These are phyloP conservation scores for Chirona hameri DNA, from an alignment of 2,888 invertebrate species.

Conservation along the genomic window DNA sequence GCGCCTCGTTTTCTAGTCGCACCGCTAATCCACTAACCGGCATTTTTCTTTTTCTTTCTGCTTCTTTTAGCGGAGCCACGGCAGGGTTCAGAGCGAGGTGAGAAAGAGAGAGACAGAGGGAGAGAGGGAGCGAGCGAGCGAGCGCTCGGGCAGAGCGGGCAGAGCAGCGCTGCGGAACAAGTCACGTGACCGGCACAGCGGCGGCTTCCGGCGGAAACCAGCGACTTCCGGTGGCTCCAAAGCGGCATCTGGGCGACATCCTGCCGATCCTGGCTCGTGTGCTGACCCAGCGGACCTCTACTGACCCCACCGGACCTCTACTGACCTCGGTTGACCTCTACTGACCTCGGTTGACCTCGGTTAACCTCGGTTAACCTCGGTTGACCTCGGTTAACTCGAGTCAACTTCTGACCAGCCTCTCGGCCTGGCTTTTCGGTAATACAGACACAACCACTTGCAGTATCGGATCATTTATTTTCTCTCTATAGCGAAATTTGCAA, in stretches of 20 bases:
- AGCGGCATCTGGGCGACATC: neutral
- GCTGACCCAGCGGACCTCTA: neutral
- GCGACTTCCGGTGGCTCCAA: neutral
- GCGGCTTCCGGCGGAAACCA: neutral
- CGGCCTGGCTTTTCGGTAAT: too few species aligned
- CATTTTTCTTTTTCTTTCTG: conserved; percentile 23
- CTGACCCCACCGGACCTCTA: neutral
- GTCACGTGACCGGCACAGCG: conserved; percentile 2
- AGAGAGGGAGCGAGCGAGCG: neutral
- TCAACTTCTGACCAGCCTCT: too few species aligned
- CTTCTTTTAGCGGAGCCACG: conserved; percentile 22
- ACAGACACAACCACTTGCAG: too few species aligned
- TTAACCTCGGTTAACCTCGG: too few species aligned
- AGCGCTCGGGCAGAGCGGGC: conserved; percentile 3
- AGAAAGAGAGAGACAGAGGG: neutral
- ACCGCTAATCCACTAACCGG: conserved; percentile 26
- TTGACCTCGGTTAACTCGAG: too few species aligned
- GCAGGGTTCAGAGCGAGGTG: conserved; percentile 13
- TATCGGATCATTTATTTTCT: too few species aligned
- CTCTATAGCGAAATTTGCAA: too few species aligned
- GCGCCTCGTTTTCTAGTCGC: neutral
- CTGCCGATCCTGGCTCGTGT: neutral
- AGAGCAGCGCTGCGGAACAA: neutral
- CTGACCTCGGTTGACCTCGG: too few species aligned
- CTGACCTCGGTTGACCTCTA: too few species aligned